A percentile compares a stretch with the other conserved stretches of the same genome.
Conservation (phyloP, 2,888 invertebrate species). For the Auanema freiburgensis region DNA sequence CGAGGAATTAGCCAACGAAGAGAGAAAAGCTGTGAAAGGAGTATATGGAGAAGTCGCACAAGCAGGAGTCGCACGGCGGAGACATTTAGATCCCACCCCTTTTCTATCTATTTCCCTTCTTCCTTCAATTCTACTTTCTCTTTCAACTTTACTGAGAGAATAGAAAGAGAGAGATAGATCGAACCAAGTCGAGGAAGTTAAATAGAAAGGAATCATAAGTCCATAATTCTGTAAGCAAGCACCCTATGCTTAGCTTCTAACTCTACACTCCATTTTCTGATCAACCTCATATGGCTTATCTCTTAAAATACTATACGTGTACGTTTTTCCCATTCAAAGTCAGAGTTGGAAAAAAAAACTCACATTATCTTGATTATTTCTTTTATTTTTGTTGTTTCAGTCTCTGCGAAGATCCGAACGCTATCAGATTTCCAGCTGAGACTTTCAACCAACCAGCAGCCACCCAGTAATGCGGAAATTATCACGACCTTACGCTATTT, state of each 20-base stretch:
- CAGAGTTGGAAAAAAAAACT: background rate
- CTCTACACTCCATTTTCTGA: background rate
- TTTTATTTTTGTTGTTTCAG: conserved; percentile 70
- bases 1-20: no score
- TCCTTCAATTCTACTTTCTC: no score
- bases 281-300: conserved; percentile 50
- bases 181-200: background rate
- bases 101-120: no score
- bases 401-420: conserved; percentile 95
- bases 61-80: no score
- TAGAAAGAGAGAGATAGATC: conserved; percentile 6
- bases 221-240: background rate
- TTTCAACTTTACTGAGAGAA: background rate
- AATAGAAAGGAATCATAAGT: background rate
- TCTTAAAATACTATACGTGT: conserved; percentile 63
- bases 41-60: no score
- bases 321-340: conserved; percentile 18
- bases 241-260: background rate
- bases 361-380: no score
- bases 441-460: conserved; percentile 71
- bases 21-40: no score
- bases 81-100: no score
- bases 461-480: conserved; percentile 89
- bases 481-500: conserved; percentile 97
- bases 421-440: conserved; percentile 93